These are phyloP conservation scores for Microtus ochrogaster DNA, from an alignment of 2,113 vertebrate genomes.

Conservation along the genomic window DNA sequence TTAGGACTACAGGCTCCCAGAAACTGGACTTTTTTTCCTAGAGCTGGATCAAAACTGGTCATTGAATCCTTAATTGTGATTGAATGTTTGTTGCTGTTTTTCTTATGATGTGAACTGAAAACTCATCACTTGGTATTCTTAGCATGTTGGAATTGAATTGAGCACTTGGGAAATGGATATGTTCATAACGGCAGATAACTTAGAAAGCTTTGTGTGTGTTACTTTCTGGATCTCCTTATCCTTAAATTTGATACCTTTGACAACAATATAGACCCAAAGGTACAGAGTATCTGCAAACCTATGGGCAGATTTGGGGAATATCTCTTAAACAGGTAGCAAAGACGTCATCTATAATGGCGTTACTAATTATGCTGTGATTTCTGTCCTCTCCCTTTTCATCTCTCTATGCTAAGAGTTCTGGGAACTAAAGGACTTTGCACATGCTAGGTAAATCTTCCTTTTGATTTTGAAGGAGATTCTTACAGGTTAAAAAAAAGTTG, in stretches of 20 bases:
- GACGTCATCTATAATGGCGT: background rate
- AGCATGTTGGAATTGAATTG: background rate
- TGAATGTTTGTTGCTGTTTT: background rate
- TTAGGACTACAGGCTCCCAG: background rate
- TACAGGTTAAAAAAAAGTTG: background rate
- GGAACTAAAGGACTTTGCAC: background rate
- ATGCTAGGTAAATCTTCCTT: background rate
- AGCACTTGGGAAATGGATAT: background rate
- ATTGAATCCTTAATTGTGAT: background rate
- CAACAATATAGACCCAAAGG: background rate
- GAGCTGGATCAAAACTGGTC: background rate
- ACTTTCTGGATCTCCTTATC: background rate
- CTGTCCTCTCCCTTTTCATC: background rate
- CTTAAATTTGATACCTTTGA: background rate
- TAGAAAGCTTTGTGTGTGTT: background rate
- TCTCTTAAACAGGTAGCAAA: constrained; percentile 35
- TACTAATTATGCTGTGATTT: background rate
- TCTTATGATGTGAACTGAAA: background rate
- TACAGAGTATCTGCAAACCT: background rate
- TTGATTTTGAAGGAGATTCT: constrained; percentile 32
- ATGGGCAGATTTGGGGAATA: background rate
- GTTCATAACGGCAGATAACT: background rate
- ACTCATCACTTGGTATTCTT: background rate
- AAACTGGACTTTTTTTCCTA: background rate
- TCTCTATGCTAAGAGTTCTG: background rate